Evolutionary conservation across 1,140 invertebrate genomes (phyloP), one percentile per base, ranked within the genome.

Genomic region (Sitobion miscanthi): DNA sequence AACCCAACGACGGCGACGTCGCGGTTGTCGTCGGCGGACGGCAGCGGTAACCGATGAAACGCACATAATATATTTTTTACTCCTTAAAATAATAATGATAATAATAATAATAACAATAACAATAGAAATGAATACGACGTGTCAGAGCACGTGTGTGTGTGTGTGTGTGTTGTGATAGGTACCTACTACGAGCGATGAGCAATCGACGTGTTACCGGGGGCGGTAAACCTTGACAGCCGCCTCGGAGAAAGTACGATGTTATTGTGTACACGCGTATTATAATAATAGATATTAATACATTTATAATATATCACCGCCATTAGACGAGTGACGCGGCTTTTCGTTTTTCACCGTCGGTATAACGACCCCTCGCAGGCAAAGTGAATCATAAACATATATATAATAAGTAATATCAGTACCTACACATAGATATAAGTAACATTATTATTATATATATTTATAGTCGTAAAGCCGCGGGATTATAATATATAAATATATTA

Each of bases 201-300:
- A 49, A 45, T 85, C n/a, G n/a, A 35, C 47, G 49, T 88, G 30
- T 21, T 52, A 21, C 87, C 88, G 88, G 35, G 52, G 88, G 52
- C 52, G 52, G 52, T 90, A 90, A 90, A 57, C 88, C 88, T 90
- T 90, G 88, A 90, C 88, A 54, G 35, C 11, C 52, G 35, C 23
- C 35, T 57, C 23, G 52, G 88, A 57, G 88, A 90, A 90, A 90
- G 88, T 54, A 9, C 47, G 38, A 83, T 42, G 38, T 38, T 83
- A 83, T 83, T 83, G 82, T 83, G 38, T 83, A 83, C 8, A 23
- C 21, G 35, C 21, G 35, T 23, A 83, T 83, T 83, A 83, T 83
- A 77, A 83, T 42, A 83, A 38, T 42, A 83, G 82, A 42, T 83
- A 42, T 83, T 35, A 38, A 42, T 83, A 45, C 21, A 86, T 86